Evolutionary conservation across 2,888 invertebrate species (phyloP).

Genomic region (Aporophyla nigra): DNA sequence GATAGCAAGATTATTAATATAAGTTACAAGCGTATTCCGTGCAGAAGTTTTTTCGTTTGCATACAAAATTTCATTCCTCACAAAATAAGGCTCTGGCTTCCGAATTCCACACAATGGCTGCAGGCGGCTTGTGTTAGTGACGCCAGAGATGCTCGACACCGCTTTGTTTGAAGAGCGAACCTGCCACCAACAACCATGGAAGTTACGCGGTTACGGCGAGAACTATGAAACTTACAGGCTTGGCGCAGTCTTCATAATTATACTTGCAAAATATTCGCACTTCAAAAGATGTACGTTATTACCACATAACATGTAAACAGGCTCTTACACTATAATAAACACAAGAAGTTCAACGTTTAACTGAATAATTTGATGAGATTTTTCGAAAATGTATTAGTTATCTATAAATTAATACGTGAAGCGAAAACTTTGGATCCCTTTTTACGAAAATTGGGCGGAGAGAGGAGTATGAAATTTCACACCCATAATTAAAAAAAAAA

Average conservation of each 20-base stretch:
- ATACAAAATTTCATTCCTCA: constrained; percentile 1
- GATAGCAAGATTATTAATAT: neutral
- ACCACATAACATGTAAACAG: neutral
- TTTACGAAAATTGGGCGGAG: no score
- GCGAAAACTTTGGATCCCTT: no score
- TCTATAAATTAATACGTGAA: no score
- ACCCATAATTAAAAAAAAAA: no score
- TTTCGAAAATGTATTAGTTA: neutral
- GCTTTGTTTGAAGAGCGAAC: constrained; percentile 27
- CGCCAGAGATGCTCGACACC: neutral
- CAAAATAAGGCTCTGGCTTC: neutral
- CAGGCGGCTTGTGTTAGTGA: neutral
- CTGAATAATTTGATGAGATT: neutral
- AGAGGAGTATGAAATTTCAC: no score
- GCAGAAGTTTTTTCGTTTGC: neutral
- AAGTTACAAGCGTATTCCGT: neutral
- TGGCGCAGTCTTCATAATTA: neutral
- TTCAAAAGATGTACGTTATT: neutral
- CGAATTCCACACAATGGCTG: constrained; percentile 16
- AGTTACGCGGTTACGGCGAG: constrained; percentile 16
- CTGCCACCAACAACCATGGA: constrained; percentile 18
- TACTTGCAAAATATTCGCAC: neutral
- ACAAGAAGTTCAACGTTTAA: neutral
- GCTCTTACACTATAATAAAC: neutral
- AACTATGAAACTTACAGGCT: constrained; percentile 4